Percentiles rank a stretch among this genome's conserved stretches.
phyloP scores from a whole-genome alignment of 2,113 vertebrate genomes.

The Embiotoca jacksoni region DNA sequence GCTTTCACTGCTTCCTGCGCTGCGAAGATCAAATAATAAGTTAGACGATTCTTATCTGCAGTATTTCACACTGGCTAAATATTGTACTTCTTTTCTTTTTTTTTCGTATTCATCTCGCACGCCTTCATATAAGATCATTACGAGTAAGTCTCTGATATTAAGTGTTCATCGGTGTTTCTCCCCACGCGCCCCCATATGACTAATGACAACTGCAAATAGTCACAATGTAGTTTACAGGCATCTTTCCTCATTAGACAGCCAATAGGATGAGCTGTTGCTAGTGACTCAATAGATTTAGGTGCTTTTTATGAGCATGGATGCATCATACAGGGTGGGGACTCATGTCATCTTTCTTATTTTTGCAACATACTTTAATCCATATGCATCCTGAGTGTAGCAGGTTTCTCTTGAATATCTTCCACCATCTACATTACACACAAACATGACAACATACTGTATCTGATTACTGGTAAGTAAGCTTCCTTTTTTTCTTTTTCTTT shows the following conservation, averaged over 20 bases:
- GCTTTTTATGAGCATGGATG: not conserved
- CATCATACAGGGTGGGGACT: not conserved
- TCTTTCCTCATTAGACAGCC: not conserved
- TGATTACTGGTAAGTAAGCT: not conserved
- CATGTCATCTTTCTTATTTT: conserved; percentile 1
- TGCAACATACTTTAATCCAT: not conserved
- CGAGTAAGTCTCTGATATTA: conserved; percentile 35
- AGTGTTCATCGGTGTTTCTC: not conserved
- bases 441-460: not conserved
- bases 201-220: conserved; percentile 37
- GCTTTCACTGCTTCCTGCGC: conserved; percentile 12
- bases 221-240: not conserved
- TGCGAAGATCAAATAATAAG: conserved; percentile 56
- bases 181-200: conserved; percentile 5
- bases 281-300: conserved; percentile 13
- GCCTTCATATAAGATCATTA: conserved; percentile 41
- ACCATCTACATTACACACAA: not conserved
- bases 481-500: not conserved
- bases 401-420: no score
- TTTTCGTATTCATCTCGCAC: conserved; percentile 3
- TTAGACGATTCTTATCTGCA: conserved; percentile 21
- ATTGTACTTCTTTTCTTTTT: conserved; percentile 9
- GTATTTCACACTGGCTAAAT: conserved; percentile 35
- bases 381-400: no score
- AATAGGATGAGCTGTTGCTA: conserved; percentile 13